A percentile compares a stretch with the other conserved stretches of the same genome.
Conservation (phyloP, 2,888 invertebrate species). For the Xestia ashworthii region DNA sequence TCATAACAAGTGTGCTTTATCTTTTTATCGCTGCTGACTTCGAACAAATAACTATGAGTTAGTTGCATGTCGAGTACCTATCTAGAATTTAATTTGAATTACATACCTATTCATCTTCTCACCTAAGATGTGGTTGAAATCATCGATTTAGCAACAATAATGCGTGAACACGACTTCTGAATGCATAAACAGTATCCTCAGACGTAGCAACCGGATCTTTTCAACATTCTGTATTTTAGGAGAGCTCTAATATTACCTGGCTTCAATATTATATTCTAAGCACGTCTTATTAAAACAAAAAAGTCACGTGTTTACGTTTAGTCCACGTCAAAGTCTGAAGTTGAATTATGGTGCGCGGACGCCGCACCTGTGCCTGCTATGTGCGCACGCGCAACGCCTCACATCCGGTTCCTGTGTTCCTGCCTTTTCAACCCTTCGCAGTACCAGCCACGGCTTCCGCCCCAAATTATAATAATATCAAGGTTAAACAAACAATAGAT, state of each 20-base stretch:
- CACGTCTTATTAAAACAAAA: conserved; percentile 43
- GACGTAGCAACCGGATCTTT: conserved; percentile 47
- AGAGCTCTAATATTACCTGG: conserved; percentile 1
- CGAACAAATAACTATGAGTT: conserved; percentile 11
- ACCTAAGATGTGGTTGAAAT: conserved; percentile 8
- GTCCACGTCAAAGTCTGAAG: conserved; percentile 72
- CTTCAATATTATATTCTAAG: conserved; percentile 42
- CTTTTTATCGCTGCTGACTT: conserved; percentile 33
- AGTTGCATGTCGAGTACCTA: not conserved
- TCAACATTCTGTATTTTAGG: conserved; percentile 30
- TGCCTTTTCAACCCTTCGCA: conserved; percentile 75
- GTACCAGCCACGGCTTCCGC: conserved; percentile 75
- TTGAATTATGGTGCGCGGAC: conserved; percentile 68
- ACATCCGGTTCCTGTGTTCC: conserved; percentile 88
- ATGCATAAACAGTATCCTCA: conserved; percentile 5
- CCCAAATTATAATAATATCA: conserved; percentile 62
- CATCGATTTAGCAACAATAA: conserved; percentile 12
- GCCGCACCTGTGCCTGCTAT: conserved; percentile 68
- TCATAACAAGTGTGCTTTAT: conserved; percentile 23
- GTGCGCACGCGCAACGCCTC: conserved; percentile 71
- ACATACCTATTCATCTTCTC: conserved; percentile 8
- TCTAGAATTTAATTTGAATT: conserved; percentile 4
- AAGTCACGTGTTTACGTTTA: conserved; percentile 71
- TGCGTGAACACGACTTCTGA: conserved; percentile 4
- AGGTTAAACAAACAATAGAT: conserved; percentile 63